Evolutionary conservation across 92 coral and sea anemone species (phyloP), one percentile per base, ranked within the genome.

Genomic region (Nematostella vectensis): DNA sequence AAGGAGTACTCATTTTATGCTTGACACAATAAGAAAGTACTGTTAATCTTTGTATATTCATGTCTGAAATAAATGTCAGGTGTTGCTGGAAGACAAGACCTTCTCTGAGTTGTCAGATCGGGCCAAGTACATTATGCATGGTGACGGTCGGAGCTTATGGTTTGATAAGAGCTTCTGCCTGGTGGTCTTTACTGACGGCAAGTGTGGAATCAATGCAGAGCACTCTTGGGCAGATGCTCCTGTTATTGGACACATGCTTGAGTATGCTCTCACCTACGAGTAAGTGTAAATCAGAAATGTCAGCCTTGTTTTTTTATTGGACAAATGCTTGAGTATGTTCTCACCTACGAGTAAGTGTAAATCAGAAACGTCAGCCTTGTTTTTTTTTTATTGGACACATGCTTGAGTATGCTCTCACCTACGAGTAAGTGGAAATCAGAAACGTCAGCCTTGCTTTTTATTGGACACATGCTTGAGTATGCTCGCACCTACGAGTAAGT

Each of bases 211-310:
- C 66, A 77, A 91, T 61, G 95, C 75, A 8, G 98, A 91, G 27
- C 98, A 91, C 54, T 50, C 91, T 8, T 91, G 98, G 98, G 98
- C 84, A 20, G 98, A 91, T 71, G 98, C 98, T 15, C 98, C 98
- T 19, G 88, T 82, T 10, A 42, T 91, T 43, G 98, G 98, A 11
- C 98, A 91, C 68, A 62, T 91, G 87, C 10, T 78, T 27, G 98
- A 91, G 57, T 91, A 91, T 69, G 80, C 71, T 1, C 69, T 85
- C 31, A 82, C 88, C 23, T 71, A 61, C 48, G 98, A 91, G 98
- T 91, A 65, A 78, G 98, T 80, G 13, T 39, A 23, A 3, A n/a
- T n/a, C n/a, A 16, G 15, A 16, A 16, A 15, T 47, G 21, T 4
- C 15, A 18, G 8, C 4, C 51, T 4, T 4, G 6, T 4, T 47